Evolutionary conservation across 1,140 invertebrate genomes (phyloP).

Genomic region (Campoletis sonorensis): DNA sequence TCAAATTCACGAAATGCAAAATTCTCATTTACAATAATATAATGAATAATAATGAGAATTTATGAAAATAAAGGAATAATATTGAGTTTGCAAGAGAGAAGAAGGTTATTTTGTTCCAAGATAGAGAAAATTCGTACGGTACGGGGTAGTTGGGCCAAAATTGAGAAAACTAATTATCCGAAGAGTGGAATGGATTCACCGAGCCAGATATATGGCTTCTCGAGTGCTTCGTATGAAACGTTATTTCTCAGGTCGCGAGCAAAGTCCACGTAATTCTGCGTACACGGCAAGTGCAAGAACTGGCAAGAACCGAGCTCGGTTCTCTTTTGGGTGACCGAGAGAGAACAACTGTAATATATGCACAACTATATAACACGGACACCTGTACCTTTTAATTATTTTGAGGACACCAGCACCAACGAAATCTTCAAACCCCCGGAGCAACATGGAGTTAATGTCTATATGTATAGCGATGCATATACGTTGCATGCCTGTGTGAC

Average conservation of each 20-base stretch:
- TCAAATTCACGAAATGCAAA: too few relatives aligned
- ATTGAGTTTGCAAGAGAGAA: too few relatives aligned
- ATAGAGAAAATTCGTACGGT: too few relatives aligned
- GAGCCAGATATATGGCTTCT: neutral
- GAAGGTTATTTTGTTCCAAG: too few relatives aligned
- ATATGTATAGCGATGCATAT: neutral
- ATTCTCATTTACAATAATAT: too few relatives aligned
- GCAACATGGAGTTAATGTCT: neutral
- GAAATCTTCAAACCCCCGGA: neutral
- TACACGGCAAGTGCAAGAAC: neutral
- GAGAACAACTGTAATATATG: constrained; percentile 34
- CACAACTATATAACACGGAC: constrained; percentile 19
- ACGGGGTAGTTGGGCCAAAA: too few relatives aligned
- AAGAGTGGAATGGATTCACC: neutral
- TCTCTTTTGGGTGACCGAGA: neutral
- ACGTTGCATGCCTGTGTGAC: constrained; percentile 15
- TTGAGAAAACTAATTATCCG: neutral
- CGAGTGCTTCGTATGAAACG: neutral
- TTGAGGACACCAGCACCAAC: constrained; percentile 36
- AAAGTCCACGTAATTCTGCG: neutral
- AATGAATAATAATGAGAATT: too few relatives aligned
- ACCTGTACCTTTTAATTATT: constrained; percentile 56
- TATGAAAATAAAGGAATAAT: too few relatives aligned
- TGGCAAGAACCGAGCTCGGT: neutral
- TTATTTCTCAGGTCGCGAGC: neutral